Evolutionary conservation across 2,797 vertebrate genomes (phyloP).

Genomic region (Alca torda): DNA sequence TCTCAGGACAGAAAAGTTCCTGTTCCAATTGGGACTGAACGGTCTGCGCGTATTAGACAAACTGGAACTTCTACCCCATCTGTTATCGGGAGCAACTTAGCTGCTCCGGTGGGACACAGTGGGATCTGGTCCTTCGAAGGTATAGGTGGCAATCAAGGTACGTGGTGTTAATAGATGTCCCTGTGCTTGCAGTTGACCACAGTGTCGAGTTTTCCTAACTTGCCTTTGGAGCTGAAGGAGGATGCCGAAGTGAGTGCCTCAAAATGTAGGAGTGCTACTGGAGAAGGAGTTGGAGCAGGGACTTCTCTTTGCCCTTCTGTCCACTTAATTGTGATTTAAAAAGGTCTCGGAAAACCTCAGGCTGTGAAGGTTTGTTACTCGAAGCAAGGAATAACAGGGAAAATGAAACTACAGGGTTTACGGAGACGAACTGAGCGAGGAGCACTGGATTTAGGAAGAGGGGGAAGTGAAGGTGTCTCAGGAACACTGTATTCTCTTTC

Average conservation of each 20-base stretch:
- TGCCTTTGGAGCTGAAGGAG: not conserved
- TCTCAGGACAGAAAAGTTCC: constrained; percentile 86
- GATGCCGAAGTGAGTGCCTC: not conserved
- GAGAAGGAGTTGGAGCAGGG: not conserved
- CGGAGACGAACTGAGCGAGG: not conserved
- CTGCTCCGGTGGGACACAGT: constrained; percentile 82
- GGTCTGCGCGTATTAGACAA: constrained; percentile 83
- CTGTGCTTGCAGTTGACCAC: not conserved
- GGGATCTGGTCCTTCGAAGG: constrained; percentile 87
- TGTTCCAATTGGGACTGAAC: constrained; percentile 83
- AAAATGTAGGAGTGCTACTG: not conserved
- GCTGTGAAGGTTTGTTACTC: not conserved
- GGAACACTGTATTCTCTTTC: not conserved
- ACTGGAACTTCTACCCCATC: constrained; percentile 84
- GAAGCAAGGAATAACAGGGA: not conserved
- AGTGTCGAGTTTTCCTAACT: fast-evolving
- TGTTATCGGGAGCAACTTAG: constrained; percentile 82
- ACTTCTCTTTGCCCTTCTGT: not conserved
- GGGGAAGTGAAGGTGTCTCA: not conserved
- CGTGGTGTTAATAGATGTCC: not conserved
- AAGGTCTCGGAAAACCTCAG: not conserved
- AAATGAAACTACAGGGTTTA: not conserved
- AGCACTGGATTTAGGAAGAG: not conserved
- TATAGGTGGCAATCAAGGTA: constrained; percentile 83
- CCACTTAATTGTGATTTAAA: not conserved